These are phyloP conservation scores for Hippoglossus hippoglossus DNA, from an alignment of 2,797 vertebrate species.

Conservation along the genomic window DNA sequence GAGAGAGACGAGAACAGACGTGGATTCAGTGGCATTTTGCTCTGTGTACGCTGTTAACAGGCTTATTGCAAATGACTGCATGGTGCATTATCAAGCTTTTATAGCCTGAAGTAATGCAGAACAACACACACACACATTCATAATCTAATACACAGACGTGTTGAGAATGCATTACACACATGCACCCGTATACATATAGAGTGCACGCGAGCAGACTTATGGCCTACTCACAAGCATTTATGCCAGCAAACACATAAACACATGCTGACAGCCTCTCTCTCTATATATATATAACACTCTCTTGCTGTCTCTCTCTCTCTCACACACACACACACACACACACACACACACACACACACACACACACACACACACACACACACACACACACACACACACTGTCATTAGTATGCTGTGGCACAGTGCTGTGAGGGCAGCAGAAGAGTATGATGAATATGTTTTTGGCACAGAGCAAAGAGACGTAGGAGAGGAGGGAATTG, in stretches of 20 bases:
- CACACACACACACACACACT: slow-evolving; percentile 52
- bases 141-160: slow-evolving; percentile 50
- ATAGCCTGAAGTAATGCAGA: slow-evolving; percentile 71
- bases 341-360: slow-evolving; percentile 25
- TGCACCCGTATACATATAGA: slow-evolving; percentile 34
- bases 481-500: slow-evolving; percentile 67
- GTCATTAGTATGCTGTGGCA: slow-evolving; percentile 78
- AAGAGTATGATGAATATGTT: slow-evolving; percentile 83
- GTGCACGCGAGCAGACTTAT: slow-evolving; percentile 37
- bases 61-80: slow-evolving; percentile 83
- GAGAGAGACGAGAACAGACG: slow-evolving; percentile 14
- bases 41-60: slow-evolving; percentile 74
- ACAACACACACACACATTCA: slow-evolving; percentile 45
- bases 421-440: slow-evolving; percentile 75
- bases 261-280: slow-evolving; percentile 49
- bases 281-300: not conserved
- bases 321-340: slow-evolving; percentile 11
- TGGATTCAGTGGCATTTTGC: slow-evolving; percentile 69
- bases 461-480: slow-evolving; percentile 78
- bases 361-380: slow-evolving; percentile 30
- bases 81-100: slow-evolving; percentile 76
- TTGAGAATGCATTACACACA: slow-evolving; percentile 24
- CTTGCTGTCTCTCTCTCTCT: slow-evolving; percentile 12
- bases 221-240: slow-evolving; percentile 48
- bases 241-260: slow-evolving; percentile 64